A percentile compares a stretch with the other conserved stretches of the same genome.
These are phyloP conservation scores for Pammene fasciana DNA, from an alignment of 2,888 invertebrate genomes.

Conservation along the genomic window DNA sequence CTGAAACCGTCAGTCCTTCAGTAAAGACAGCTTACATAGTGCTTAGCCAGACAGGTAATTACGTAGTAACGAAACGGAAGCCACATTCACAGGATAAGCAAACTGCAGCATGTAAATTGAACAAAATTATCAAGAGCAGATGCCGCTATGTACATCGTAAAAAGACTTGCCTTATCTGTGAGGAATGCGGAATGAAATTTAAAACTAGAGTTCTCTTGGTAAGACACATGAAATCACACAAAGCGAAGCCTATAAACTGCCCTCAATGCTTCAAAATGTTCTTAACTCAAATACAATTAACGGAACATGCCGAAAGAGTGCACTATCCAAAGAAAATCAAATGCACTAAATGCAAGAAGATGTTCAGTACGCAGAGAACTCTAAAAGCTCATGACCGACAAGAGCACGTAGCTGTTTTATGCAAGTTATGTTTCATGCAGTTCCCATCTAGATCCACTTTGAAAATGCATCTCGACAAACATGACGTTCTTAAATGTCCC, in stretches of 20 bases:
- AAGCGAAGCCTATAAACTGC: constrained; percentile 55
- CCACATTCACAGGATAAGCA: constrained; percentile 52
- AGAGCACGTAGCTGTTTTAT: constrained; percentile 60
- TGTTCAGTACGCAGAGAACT: constrained; percentile 64
- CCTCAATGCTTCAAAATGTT: constrained; percentile 64
- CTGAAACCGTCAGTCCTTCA: constrained; percentile 50
- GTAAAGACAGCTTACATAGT: constrained; percentile 58
- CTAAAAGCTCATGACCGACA: constrained; percentile 60
- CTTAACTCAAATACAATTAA: constrained; percentile 51
- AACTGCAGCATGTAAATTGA: constrained; percentile 57
- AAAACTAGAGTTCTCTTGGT: constrained; percentile 50
- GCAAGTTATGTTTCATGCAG: constrained; percentile 64
- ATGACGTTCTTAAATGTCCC: constrained; percentile 60
- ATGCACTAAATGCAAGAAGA: constrained; percentile 65
- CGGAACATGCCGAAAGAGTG: constrained; percentile 62
- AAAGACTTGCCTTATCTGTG: constrained; percentile 54
- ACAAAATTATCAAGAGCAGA: constrained; percentile 56
- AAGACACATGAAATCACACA: constrained; percentile 61
- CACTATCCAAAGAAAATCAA: constrained; percentile 64
- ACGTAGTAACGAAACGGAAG: constrained; percentile 61
- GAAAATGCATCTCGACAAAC: constrained; percentile 63
- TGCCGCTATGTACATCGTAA: constrained; percentile 51
- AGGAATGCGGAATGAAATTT: constrained; percentile 61
- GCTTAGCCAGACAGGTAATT: constrained; percentile 55
- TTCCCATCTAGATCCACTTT: constrained; percentile 64